Evolutionary conservation across 1,140 invertebrate genomes (phyloP), one percentile per base, ranked within the genome.

Genomic region (Lepidostoma basale): DNA sequence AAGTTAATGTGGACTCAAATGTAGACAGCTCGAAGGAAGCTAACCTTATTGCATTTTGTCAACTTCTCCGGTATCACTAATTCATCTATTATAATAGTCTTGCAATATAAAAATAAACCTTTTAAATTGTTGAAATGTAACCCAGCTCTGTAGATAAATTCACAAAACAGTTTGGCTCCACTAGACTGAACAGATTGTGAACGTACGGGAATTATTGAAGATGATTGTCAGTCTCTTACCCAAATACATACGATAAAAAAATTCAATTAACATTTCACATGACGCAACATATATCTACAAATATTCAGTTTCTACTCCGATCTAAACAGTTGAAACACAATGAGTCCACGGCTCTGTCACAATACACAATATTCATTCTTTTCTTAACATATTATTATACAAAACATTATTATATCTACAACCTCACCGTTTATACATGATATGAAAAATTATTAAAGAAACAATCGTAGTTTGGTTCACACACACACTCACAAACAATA

Each of bases 161-260:
- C n/a, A n/a, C n/a, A n/a, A n/a, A n/a, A n/a, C n/a, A n/a, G n/a
- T n/a, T n/a, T 33, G 23, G 6, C 18, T 58, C n/a, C 18, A 18
- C 22, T 28, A 44, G 25, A 64, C 30, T 49, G 45, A 64, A 64
- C 45, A n/a, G 23, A 25, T 58, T 22, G 2, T 3, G 23, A 49
- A n/a, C 20, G 20, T 56, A 20, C 22, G 18, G 8, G 28, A 56
- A 36, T 49, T 52, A 49, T 62, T 58, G 52, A 69, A 73, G 63
- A 69, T 73, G 71, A 73, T 73, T 73, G 71, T 73, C 71, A 67
- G 71, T 67, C 67, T 69, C 67, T 73, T 73, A 73, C 71, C 71
- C 71, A 54, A 68, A 71, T 56, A 62, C 42, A 60, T 42, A 47
- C 28, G 52, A n/a, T n/a, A n/a, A n/a, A n/a, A 56, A 36, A 36